Base-by-base conservation (phyloP, 2,797 vertebrate species). In the Yasuhikotakia modesta region DNA sequence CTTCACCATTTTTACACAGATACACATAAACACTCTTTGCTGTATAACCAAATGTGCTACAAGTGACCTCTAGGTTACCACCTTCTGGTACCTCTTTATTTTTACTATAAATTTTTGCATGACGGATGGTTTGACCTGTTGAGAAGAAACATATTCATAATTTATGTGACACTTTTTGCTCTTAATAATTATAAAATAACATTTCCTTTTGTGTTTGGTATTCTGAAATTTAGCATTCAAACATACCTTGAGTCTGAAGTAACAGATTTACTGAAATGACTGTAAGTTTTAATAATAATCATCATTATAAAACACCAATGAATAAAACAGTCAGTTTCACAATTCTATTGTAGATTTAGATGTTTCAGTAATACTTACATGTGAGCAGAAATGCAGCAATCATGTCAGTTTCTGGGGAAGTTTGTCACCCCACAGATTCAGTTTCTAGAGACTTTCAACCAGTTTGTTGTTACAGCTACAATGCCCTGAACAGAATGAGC, bases 181-280 rank as follows among this genome's bases (percentile, higher is more conserved):
- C 27, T 27, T 27, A 46, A 22, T 4, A 43, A 21, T 13, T 48
- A 5, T 5, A 17, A 35, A 1, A 32, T 19, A 12, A 52, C n/a
- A 64, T 24, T 22, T 22, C 64, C 11, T 60, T 17, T 0, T 13
- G n/a, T 39, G 4, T 13, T 22, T 22, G 21, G 43, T 53, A 27
- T 27, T 27, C 27, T 64, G 1, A 13, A n/a, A 7, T 27, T 27
- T 27, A 27, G 14, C 32, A 35, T 32, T 74, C 3, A 16, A 35
- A 73, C 60, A 22, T 52, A 74, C 72, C 72, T 74, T 65, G 61
- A 65, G 46, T 55, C 16, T 53, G 50, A 53, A 74, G 19, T 5
- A 66, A 7, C 22, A 65, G 16, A 53, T 55, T 53, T 5, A 74
- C 21, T n/a, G 11, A 53, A 30, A 74, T 27, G 22, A 53, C 72